Evolutionary conservation across 2,888 invertebrate genomes (phyloP), one percentile per base, ranked within the genome.

Genomic region (Protophormia terraenovae): DNA sequence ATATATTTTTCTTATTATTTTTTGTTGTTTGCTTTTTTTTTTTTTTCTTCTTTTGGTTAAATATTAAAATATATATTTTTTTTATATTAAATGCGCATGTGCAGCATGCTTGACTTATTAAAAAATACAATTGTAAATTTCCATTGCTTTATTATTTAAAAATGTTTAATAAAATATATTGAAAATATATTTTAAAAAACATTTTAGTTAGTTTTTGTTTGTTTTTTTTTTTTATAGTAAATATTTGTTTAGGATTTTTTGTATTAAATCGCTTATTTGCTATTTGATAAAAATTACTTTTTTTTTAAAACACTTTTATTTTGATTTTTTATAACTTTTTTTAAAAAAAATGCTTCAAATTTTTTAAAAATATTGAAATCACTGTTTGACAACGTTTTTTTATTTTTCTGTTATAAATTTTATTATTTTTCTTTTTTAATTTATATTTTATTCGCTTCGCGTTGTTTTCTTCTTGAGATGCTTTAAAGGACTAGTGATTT

Each of bases 401-500:
- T 71, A 32, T 50, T 77, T 47, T 72, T 45, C 22, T 55, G 24
- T 80, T 58, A 67, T 64, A 29, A 55, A n/a, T 78, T 76, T 79
- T 55, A 16, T 58, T 80, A 53, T 27, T 27, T 50, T 19, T 67
- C 38, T 64, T 12, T 55, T 22, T 69, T 73, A 41, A 27, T 55
- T 50, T 78, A 22, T 50, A 75, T 75, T 78, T 47, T 27, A 58
- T 19, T 77, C 55, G 73, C 75, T 85, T 60, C 79, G 85, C 85
- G 82, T 71, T 85, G 85, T 78, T 85, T 85, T 79, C 82, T 85
- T 82, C 82, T 85, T 82, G 69, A 85, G 85, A 82, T 82, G 82
- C 85, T 85, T 82, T 64, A 79, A 85, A 85, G 85, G 85, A 85
- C 85, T 85, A 85, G 82, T 75, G 85, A 82, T 85, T 85, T 85